Evolutionary conservation across 2,797 vertebrate genomes (phyloP).

Genomic region (Ceryle rudis): DNA sequence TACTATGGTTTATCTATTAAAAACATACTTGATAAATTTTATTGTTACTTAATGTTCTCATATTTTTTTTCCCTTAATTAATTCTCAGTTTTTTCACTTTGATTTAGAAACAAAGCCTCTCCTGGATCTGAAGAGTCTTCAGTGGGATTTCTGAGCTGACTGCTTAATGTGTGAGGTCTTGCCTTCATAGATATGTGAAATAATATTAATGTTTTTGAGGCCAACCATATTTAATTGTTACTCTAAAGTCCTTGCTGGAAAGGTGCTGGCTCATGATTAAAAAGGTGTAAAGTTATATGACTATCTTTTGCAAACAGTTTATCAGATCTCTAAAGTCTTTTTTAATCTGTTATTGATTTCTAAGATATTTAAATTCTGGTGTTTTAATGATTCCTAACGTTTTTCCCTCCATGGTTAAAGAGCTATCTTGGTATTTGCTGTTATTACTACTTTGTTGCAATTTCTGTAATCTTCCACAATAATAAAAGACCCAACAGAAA

Average conservation of each 20-base stretch:
- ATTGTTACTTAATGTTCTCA: neutral
- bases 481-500: neutral
- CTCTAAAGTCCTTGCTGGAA: neutral
- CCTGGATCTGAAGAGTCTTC: neutral
- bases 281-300: neutral
- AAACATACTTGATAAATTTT: neutral
- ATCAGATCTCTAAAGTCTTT: neutral
- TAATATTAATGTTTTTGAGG: neutral
- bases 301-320: neutral
- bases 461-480: neutral
- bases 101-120: neutral
- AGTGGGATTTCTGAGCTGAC: neutral
- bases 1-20: neutral
- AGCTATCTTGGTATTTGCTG: neutral
- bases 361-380: neutral
- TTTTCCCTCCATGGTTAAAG: neutral
- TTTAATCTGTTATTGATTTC: neutral
- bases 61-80: neutral
- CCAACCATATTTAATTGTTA: neutral
- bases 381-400: neutral
- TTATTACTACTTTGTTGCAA: neutral
- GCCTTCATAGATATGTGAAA: neutral
- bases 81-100: neutral
- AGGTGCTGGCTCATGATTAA: neutral
- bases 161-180: neutral